phyloP scores from a whole-genome alignment of 2,797 vertebrate genomes.

The Staurois parvus region DNA sequence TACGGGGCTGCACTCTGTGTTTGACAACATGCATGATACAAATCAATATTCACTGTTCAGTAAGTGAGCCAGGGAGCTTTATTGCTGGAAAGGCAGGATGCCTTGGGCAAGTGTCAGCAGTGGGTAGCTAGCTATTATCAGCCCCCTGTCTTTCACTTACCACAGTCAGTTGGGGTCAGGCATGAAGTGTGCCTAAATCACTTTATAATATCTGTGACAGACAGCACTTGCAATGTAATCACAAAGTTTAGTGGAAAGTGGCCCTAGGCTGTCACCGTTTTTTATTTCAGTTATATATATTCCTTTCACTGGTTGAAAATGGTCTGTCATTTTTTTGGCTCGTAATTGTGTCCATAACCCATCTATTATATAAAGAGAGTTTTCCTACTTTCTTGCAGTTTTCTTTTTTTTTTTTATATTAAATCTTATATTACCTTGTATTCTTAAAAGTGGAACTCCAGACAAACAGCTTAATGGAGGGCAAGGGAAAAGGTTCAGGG shows the following conservation, averaged over 20 bases:
- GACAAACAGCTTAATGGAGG: not conserved
- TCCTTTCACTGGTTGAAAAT: not conserved
- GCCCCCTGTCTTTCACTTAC: slow-evolving; percentile 77
- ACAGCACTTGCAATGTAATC: slow-evolving; percentile 74
- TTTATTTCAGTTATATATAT: slow-evolving; percentile 6
- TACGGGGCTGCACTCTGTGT: slow-evolving; percentile 79
- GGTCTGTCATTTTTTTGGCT: not conserved
- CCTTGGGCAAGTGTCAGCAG: slow-evolving; percentile 84
- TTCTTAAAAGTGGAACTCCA: not conserved
- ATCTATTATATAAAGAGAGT: no score
- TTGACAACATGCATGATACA: slow-evolving; percentile 87
- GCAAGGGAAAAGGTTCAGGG: no score
- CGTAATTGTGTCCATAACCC: not conserved
- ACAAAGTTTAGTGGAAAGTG: slow-evolving; percentile 81
- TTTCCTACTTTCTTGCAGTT: no score
- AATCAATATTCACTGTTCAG: slow-evolving; percentile 87
- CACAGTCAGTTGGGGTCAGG: slow-evolving; percentile 84
- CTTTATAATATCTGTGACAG: slow-evolving; percentile 85
- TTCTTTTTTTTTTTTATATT: no score
- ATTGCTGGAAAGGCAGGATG: slow-evolving; percentile 79
- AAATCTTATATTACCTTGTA: not conserved
- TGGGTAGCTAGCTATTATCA: slow-evolving; percentile 82
- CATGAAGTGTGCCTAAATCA: slow-evolving; percentile 81
- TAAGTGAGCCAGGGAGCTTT: slow-evolving; percentile 82
- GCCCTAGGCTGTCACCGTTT: slow-evolving; percentile 63